phyloP scores from a whole-genome alignment of 2,888 invertebrate species.

The Chloroclysta siterata region DNA sequence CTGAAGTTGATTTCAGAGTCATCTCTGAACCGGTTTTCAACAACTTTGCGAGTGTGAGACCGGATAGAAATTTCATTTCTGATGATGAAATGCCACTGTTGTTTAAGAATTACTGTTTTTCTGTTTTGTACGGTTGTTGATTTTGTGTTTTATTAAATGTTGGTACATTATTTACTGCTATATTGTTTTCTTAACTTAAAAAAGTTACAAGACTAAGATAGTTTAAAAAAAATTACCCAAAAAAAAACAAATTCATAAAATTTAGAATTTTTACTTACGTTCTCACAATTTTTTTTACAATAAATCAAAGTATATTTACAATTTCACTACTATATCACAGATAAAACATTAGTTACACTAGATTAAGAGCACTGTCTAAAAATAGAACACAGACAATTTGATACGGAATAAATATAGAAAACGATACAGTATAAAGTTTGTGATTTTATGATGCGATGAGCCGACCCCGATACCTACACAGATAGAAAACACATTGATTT shows the following conservation, averaged over 20 bases:
- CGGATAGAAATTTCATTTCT: conserved; percentile 90
- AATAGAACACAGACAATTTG: conserved; percentile 51
- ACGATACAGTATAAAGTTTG: conserved; percentile 38
- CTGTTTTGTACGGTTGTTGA: conserved; percentile 75
- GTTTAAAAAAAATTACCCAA: not conserved
- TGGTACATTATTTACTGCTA: conserved; percentile 11
- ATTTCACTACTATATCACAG: conserved; percentile 49
- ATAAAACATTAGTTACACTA: conserved; percentile 45
- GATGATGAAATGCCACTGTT: conserved; percentile 89
- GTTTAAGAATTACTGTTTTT: conserved; percentile 89
- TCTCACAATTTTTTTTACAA: conserved; percentile 32
- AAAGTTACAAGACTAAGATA: not conserved
- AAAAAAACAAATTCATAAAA: not conserved
- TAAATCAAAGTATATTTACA: conserved; percentile 33
- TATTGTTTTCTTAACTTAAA: not conserved
- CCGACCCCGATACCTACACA: conserved; percentile 55
- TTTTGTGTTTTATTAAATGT: conserved; percentile 43
- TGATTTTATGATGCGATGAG: conserved; percentile 33
- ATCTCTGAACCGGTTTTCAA: conserved; percentile 85
- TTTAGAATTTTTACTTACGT: conserved; percentile 31
- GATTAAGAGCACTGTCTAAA: conserved; percentile 44
- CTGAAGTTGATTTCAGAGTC: conserved; percentile 74
- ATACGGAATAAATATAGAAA: conserved; percentile 53
- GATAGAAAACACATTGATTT: conserved; percentile 39
- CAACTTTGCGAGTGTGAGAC: conserved; percentile 88